Percentiles rank a stretch among this genome's conserved stretches.
phyloP scores from a whole-genome alignment of 2,113 vertebrate species.

The Abramis brama region DNA sequence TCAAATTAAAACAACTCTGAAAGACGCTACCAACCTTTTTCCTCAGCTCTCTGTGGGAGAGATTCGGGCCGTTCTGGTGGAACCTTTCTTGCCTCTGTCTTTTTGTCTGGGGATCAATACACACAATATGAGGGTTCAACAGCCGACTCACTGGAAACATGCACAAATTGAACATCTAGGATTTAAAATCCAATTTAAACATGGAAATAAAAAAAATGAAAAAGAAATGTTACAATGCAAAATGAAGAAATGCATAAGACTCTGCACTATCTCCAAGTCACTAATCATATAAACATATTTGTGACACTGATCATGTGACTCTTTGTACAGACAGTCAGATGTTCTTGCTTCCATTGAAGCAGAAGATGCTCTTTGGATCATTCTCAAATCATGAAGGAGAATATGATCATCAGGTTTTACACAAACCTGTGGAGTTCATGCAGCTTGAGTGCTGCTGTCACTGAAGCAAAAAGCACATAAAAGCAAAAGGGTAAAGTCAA shows the following conservation, averaged over 20 bases:
- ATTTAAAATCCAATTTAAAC: not conserved
- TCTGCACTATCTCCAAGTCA: not conserved
- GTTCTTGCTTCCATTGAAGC: not conserved
- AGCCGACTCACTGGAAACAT: not conserved
- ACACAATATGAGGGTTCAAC: constrained; percentile 34
- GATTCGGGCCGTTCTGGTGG: constrained; percentile 94
- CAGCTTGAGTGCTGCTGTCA: not conserved
- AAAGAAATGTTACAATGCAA: not conserved
- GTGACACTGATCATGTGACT: not conserved
- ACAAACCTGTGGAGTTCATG: too few species aligned
- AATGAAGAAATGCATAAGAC: not conserved
- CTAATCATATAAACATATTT: too few species aligned
- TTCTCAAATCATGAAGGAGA: not conserved
- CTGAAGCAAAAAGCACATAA: not conserved
- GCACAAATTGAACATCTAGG: not conserved
- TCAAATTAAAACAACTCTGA: not conserved
- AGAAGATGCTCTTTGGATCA: not conserved
- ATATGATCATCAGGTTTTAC: not conserved
- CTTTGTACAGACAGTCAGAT: not conserved
- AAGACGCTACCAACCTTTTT: constrained; percentile 82
- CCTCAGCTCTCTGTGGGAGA: constrained; percentile 87
- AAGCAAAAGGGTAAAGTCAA: too few species aligned
- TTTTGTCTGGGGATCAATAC: constrained; percentile 82
- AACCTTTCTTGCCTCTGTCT: constrained; percentile 88
- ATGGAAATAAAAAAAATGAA: not conserved